Evolutionary conservation across 2,888 invertebrate genomes (phyloP), one percentile per base, ranked within the genome.

Genomic region (Palloptera scutellata): DNA sequence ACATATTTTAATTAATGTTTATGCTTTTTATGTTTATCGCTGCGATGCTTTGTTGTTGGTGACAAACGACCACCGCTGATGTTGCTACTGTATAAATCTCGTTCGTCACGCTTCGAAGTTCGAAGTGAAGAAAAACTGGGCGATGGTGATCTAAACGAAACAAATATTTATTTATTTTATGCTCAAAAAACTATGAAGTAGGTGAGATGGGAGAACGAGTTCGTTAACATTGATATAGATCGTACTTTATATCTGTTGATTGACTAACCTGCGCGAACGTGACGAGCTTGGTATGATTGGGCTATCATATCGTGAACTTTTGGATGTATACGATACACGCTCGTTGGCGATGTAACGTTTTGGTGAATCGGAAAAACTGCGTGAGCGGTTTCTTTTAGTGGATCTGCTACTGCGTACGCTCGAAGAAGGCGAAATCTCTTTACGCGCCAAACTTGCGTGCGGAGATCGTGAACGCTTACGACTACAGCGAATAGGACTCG

Each of bases 21-120:
- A 48, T 13, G 48, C 48, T 48, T 61, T 76, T 86, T 87, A 73
- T 87, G 86, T 72, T 86, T 87, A 61, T 86, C 86, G 40, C 78
- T 77, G 8, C 81, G 82, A 73, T 77, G 83, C 67, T 74, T 77
- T 51, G 66, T 66, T 30, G 30, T 30, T 6, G 81, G 74, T 4
- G 80, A 74, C 63, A 77, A 77, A 43, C 77, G 81, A 73, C 83
- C 81, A 66, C 74, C 79, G 67, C 73, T 81, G 55, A 77, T 79
- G 67, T 73, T 81, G 57, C 77, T 75, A n/a, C 85, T 82, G 3
- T 86, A 81, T 12, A 82, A 79, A 65, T 82, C 82, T 79, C 72
- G 72, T 61, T 74, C 73, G 15, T 77, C 78, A 42, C 74, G 74
- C 43, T 81, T 75, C 9, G 60, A 68, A 4, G 75, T 73, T 1